Base-by-base conservation (phyloP, 53 echinoderm and acorn worm genomes). In the Glandiceps talaboti region DNA sequence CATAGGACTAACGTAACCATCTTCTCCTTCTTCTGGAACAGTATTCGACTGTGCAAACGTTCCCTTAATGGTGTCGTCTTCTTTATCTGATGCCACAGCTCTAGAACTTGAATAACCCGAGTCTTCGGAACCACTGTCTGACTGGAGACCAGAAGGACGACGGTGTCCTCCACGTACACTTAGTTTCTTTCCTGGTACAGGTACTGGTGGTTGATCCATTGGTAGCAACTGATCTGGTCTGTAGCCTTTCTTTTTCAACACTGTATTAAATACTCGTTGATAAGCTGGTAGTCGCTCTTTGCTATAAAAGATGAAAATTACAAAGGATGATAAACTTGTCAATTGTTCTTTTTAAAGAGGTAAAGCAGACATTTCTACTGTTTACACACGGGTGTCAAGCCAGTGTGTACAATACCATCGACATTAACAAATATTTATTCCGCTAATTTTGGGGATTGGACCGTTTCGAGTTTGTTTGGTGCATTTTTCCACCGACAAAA, bases 1-100 rank as follows among this genome's bases (percentile, higher is more conserved):
- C 82, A 87, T 77, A 20, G 97, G 90, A 85, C 92, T 92, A 31
- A 96, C 81, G 74, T 92, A 96, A n/a, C n/a, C n/a, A 27, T 92
- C 92, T 30, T 90, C 90, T 28, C 77, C 82, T 29, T 95, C 91
- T 29, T 91, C 76, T 14, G 86, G 83, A 27, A 84, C 85, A 77
- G 31, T 33, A 29, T 86, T 80, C 12, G 33, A 73, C 27, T 73
- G 32, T 0, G 74, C 85, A 73, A 85, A 89, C 74, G 89, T 85
- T 25, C 76, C 31, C 32, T 33, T 27, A 29, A 89, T 76, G 75
- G 81, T 79, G 32, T 84, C 82, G 29, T 83, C 76, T 27, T 85
- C 79, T n/a, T 33, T 80, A 73, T 76, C 78, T 30, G 84, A 78
- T 0, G 75, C 85, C 10, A 30, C 75, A 28, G 73, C 88, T 29